These are phyloP conservation scores for Phoenicopterus ruber DNA, from an alignment of 2,113 vertebrate species.

Conservation along the genomic window DNA sequence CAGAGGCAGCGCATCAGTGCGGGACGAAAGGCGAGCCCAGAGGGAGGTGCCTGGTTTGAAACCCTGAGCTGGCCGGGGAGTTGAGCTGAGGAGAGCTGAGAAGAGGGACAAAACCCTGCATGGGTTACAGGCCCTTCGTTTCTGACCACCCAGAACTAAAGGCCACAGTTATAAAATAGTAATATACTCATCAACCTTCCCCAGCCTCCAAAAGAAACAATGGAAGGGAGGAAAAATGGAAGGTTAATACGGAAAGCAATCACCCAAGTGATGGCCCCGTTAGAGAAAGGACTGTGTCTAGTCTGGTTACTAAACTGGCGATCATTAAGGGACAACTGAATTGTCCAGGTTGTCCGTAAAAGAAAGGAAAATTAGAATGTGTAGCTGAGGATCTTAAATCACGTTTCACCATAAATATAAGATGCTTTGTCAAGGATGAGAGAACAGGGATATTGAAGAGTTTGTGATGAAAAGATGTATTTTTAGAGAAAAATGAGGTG, in stretches of 20 bases:
- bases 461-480: background rate
- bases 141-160: background rate
- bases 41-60: background rate
- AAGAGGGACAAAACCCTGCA: background rate
- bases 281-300: background rate
- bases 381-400: background rate
- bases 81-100: background rate
- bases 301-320: background rate
- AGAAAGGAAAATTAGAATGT: background rate
- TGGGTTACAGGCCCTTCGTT: fast-evolving
- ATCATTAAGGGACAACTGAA: background rate
- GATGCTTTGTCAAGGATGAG: background rate
- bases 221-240: background rate
- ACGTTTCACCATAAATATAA: background rate
- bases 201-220: background rate
- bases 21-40: background rate
- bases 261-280: background rate
- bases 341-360: background rate
- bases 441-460: background rate
- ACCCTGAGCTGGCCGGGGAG: background rate
- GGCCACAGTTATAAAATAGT: background rate
- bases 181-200: background rate
- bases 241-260: background rate
- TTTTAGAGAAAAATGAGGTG: background rate
- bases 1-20: background rate